These are phyloP conservation scores for Musca domestica DNA, from an alignment of 1,140 invertebrate genomes.

Conservation along the genomic window DNA sequence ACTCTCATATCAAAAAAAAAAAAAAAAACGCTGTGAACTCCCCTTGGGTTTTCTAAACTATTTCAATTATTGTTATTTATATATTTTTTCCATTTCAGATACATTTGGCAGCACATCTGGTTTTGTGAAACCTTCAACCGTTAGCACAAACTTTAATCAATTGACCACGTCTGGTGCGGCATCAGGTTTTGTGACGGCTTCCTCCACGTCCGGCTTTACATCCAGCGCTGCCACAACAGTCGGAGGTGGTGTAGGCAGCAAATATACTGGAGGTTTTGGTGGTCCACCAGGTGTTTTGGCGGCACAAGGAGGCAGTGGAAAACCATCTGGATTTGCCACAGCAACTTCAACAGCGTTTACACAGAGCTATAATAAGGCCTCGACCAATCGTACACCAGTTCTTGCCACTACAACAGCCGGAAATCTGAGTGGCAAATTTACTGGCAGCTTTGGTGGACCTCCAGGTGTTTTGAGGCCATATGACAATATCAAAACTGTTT, in stretches of 20 bases:
- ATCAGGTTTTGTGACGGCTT: not conserved
- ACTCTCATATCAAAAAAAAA: too few relatives aligned
- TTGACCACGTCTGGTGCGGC: not conserved
- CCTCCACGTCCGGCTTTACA: not conserved
- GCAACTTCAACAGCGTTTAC: conserved; percentile 2
- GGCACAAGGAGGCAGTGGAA: not conserved
- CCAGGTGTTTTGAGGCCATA: conserved; percentile 47
- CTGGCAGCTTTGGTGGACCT: conserved; percentile 46
- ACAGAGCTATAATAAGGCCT: not conserved
- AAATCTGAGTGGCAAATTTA: conserved; percentile 21
- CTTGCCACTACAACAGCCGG: conserved; percentile 20
- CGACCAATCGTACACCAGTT: conserved; percentile 1
- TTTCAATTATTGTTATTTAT: not conserved
- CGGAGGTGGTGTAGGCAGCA: conserved; percentile 3
- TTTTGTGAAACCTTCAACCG: not conserved
- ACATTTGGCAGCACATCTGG: not conserved
- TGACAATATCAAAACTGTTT: conserved; percentile 38
- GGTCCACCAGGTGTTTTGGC: conserved; percentile 40
- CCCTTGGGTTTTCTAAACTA: not conserved
- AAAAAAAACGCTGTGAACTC: too few relatives aligned
- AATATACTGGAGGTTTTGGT: conserved; percentile 35
- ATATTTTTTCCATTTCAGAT: conserved; percentile 6
- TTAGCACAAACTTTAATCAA: conserved; percentile 4
- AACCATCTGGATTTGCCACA: not conserved
- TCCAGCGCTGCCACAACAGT: not conserved